Evolutionary conservation across 2,797 vertebrate genomes (phyloP).

Genomic region (Sebastes iracundus): DNA sequence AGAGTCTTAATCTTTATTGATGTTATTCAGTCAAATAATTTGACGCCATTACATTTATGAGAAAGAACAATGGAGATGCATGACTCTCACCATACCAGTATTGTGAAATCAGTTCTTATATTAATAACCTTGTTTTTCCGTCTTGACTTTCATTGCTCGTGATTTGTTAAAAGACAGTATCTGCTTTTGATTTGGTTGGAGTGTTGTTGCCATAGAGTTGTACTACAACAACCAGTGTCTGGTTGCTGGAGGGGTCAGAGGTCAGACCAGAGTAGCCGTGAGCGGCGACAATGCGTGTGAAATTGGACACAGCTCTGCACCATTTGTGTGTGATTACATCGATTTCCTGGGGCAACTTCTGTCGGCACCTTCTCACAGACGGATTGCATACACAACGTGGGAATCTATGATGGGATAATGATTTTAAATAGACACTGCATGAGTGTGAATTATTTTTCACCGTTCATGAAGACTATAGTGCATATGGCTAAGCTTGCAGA

Average conservation of each 20-base stretch:
- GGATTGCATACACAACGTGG: constrained; percentile 22
- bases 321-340: constrained; percentile 76
- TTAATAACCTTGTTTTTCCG: neutral
- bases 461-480: neutral
- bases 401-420: constrained; percentile 4
- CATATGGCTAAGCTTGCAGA: neutral
- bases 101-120: neutral
- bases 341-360: constrained; percentile 73
- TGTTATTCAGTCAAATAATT: neutral
- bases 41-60: neutral
- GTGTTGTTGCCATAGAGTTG: constrained; percentile 46
- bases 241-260: constrained; percentile 71
- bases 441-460: neutral
- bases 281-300: constrained; percentile 69
- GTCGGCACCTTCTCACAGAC: constrained; percentile 59
- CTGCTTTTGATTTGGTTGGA: constrained; percentile 65
- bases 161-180: constrained; percentile 33
- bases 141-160: constrained; percentile 10
- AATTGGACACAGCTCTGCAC: constrained; percentile 72
- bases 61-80: neutral
- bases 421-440: neutral
- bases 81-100: neutral
- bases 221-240: constrained; percentile 56
- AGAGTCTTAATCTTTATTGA: neutral
- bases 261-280: constrained; percentile 64